Conservation (phyloP, 2,797 vertebrate genomes). For the Silurus aristotelis region DNA sequence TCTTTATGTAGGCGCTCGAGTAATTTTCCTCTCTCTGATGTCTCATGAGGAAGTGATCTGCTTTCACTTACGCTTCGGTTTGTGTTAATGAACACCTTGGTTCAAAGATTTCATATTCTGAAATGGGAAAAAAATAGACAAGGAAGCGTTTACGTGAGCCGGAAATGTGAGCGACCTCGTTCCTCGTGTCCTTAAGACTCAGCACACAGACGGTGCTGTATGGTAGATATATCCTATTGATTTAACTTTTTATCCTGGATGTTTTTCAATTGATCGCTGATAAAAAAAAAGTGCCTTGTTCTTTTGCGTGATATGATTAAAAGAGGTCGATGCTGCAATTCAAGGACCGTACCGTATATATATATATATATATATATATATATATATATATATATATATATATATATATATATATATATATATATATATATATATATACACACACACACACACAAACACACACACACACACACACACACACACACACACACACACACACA, state of each 20-base stretch:
- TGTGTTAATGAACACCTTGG: not conserved
- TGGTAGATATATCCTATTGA: constrained; percentile 56
- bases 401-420: too few species aligned
- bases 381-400: too few species aligned
- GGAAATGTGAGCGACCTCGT: constrained; percentile 72
- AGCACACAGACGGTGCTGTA: constrained; percentile 10
- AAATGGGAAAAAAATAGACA: constrained; percentile 47
- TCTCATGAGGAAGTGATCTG: constrained; percentile 1
- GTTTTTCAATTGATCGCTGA: constrained; percentile 65
- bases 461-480: too few species aligned
- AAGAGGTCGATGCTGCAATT: constrained; percentile 24
- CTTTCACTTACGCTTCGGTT: not conserved
- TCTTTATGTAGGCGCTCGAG: not conserved
- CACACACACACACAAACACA: too few species aligned
- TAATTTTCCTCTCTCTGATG: constrained; percentile 20
- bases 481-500: too few species aligned
- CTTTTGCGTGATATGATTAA: constrained; percentile 43
- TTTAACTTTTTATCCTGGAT: constrained; percentile 63
- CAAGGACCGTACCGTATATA: not conserved
- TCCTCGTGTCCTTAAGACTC: not conserved
- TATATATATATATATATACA: too few species aligned
- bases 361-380: too few species aligned
- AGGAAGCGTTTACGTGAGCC: constrained; percentile 5
- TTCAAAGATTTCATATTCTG: not conserved
- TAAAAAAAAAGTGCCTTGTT: constrained; percentile 49